phyloP scores from a whole-genome alignment of 2,888 invertebrate species.

The Notodonta ziczac region DNA sequence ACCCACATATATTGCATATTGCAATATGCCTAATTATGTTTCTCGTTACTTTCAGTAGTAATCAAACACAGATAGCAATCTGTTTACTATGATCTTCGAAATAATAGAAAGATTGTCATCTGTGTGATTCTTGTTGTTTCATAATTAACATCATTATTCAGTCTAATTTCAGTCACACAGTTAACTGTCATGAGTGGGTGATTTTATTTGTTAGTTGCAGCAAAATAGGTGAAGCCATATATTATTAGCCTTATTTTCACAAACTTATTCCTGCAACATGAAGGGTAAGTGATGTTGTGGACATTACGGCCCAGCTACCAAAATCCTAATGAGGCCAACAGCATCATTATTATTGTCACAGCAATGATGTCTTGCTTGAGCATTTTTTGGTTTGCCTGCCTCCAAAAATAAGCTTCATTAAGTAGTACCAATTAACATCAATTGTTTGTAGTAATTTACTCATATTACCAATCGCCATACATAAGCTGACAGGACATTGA shows the following conservation, averaged over 20 bases:
- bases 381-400: background rate
- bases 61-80: background rate
- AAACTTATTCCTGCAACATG: background rate
- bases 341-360: background rate
- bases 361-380: background rate
- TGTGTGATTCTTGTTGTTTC: background rate
- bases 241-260: background rate
- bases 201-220: too few species aligned
- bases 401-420: background rate
- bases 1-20: background rate
- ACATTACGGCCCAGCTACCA: background rate
- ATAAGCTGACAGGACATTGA: too few species aligned
- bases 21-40: background rate
- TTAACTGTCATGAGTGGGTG: constrained; percentile 10
- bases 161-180: constrained; percentile 39
- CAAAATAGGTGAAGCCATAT: background rate
- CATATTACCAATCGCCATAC: too few species aligned
- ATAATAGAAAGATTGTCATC: too few species aligned
- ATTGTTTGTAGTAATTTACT: too few species aligned
- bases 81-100: too few species aligned
- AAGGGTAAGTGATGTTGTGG: background rate
- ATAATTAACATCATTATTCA: constrained; percentile 24
- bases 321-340: background rate
- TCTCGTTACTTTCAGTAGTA: background rate
- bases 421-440: too few species aligned